Conservation (phyloP, 2,113 vertebrate genomes). For the Neogobius melanostomus region DNA sequence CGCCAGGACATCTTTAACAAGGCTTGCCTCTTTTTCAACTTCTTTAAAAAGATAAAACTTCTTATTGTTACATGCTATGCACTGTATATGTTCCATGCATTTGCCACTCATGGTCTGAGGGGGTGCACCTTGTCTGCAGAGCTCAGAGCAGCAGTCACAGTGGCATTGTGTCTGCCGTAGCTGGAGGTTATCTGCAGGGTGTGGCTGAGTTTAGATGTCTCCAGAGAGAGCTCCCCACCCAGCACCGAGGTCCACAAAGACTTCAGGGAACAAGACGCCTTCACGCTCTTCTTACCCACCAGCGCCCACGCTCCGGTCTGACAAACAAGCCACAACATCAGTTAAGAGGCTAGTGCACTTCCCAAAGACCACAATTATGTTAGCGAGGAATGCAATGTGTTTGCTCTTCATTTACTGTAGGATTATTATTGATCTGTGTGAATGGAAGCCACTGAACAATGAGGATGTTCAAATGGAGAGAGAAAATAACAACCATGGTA, state of each 20-base stretch:
- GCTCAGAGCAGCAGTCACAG: conserved; percentile 75
- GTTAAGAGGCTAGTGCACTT: neutral
- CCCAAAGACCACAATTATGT: neutral
- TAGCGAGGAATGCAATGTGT: neutral
- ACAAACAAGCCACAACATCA: neutral
- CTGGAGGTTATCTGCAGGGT: conserved; percentile 75
- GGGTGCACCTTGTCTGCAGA: conserved; percentile 69
- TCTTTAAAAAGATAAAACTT: conserved; percentile 38
- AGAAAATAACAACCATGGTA: too few species aligned
- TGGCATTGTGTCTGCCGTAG: conserved; percentile 75
- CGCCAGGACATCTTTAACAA: conserved; percentile 65
- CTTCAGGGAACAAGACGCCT: conserved; percentile 74
- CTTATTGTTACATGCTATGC: neutral
- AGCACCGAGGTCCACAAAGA: conserved; percentile 79
- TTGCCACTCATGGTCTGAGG: neutral
- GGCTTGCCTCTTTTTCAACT: conserved; percentile 73
- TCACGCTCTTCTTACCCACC: conserved; percentile 72
- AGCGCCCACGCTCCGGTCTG: conserved; percentile 75
- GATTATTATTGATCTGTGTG: neutral
- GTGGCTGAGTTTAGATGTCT: conserved; percentile 71
- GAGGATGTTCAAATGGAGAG: neutral
- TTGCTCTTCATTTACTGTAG: neutral
- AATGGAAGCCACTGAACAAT: neutral
- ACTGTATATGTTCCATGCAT: neutral
- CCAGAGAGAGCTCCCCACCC: conserved; percentile 74